A percentile compares a stretch with the other conserved stretches of the same genome.
These are phyloP conservation scores for Yponomeuta malinellus DNA, from an alignment of 2,888 invertebrate species.

Conservation along the genomic window DNA sequence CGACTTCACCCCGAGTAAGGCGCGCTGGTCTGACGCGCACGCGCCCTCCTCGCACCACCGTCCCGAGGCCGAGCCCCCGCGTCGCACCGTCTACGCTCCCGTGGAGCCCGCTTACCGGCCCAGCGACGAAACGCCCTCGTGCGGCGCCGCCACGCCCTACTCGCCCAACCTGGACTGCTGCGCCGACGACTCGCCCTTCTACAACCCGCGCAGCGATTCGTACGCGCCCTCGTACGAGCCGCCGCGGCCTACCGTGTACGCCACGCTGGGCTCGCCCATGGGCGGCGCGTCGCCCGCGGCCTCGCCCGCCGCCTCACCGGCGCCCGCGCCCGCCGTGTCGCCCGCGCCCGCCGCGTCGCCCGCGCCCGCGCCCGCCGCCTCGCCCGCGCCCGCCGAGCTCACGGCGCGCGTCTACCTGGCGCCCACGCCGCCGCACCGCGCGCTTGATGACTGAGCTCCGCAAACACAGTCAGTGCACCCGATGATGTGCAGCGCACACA, in stretches of 20 bases:
- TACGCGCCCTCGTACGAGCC: conserved; percentile 71
- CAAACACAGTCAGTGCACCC: background rate
- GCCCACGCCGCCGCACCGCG: conserved; percentile 4
- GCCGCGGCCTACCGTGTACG: conserved; percentile 68
- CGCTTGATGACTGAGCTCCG: background rate
- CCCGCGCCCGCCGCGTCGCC: conserved; percentile 34
- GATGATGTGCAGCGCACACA: background rate
- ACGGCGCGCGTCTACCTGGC: conserved; percentile 48
- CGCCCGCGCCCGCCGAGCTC: conserved; percentile 34
- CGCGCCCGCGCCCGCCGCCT: conserved; percentile 33
- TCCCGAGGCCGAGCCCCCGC: conserved; percentile 74
- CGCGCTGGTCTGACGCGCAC: conserved; percentile 79
- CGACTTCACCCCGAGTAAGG: conserved; percentile 78
- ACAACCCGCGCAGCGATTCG: conserved; percentile 70
- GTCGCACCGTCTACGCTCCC: conserved; percentile 71
- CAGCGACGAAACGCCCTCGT: conserved; percentile 70
- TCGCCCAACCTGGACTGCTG: conserved; percentile 64
- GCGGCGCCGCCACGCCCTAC: conserved; percentile 70
- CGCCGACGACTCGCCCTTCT: conserved; percentile 69
- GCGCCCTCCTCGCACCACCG: conserved; percentile 78
- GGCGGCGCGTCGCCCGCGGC: conserved; percentile 59
- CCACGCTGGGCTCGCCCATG: conserved; percentile 63
- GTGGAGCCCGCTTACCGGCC: conserved; percentile 63
- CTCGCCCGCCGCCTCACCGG: conserved; percentile 53
- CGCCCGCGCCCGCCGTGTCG: conserved; percentile 35